A percentile compares a stretch with the other conserved stretches of the same genome.
Conservation (phyloP, 2,797 vertebrate genomes). For the Bovichtus variegatus region DNA sequence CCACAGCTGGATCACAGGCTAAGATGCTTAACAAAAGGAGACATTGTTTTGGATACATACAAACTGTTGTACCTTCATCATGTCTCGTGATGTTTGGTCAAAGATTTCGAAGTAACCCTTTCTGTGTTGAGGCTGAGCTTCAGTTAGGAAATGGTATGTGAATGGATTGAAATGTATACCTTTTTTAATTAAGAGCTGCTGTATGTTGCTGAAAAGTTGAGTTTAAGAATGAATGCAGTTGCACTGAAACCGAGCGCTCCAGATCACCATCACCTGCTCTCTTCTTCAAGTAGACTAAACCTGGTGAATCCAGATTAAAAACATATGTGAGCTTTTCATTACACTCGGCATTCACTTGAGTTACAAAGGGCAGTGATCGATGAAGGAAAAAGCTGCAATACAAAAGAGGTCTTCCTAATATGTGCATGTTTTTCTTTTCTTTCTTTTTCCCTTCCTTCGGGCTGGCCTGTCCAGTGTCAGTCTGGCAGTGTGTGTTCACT, state of each 20-base stretch:
- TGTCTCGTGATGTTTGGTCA: constrained; percentile 16
- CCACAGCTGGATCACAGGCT: constrained; percentile 43
- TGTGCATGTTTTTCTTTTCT: constrained; percentile 1
- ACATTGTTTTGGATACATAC: constrained; percentile 64
- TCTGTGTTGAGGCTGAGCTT: constrained; percentile 9
- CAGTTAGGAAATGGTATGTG: neutral
- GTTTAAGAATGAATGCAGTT: constrained; percentile 1
- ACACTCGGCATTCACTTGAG: neutral
- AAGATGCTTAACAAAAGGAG: constrained; percentile 60
- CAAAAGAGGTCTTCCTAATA: constrained; percentile 15
- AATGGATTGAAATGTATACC: neutral
- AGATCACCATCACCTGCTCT: constrained; percentile 12
- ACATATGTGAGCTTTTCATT: constrained; percentile 4
- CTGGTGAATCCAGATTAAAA: neutral
- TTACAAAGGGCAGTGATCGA: neutral
- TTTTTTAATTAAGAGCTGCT: neutral
- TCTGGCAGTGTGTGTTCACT: constrained; percentile 29
- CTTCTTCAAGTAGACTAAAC: neutral
- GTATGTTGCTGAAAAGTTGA: neutral
- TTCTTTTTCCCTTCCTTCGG: neutral
- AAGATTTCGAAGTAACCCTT: constrained; percentile 30
- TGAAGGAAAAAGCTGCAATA: neutral
- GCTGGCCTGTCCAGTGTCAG: constrained; percentile 31
- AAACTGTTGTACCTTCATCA: constrained; percentile 58
- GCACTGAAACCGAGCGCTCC: constrained; percentile 9